phyloP scores from a whole-genome alignment of 2,797 vertebrate species.

The Anguilla anguilla region DNA sequence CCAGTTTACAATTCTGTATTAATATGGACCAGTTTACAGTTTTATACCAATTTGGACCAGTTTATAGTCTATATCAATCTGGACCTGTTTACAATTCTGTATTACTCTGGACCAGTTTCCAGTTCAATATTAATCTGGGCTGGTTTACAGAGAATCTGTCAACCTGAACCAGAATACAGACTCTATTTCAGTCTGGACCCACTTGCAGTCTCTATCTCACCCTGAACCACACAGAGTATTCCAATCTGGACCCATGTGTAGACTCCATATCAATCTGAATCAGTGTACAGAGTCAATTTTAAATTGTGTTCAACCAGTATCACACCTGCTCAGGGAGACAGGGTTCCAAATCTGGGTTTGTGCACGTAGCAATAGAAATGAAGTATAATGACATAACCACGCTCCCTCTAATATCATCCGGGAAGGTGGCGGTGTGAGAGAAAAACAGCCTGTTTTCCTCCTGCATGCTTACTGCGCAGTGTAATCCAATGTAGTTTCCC shows the following conservation, averaged over 20 bases:
- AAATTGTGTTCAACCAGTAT: neutral
- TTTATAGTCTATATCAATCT: neutral
- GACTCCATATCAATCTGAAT: neutral
- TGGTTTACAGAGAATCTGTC: neutral
- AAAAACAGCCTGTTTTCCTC: neutral
- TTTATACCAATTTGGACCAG: neutral
- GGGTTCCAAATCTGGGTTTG: neutral
- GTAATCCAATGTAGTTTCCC: neutral
- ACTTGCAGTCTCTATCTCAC: neutral
- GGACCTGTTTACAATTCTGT: neutral
- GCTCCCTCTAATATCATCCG: neutral
- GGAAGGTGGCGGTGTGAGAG: neutral
- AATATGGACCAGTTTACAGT: neutral
- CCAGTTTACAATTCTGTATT: neutral
- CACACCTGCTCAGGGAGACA: neutral
- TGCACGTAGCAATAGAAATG: neutral
- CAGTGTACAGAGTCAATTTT: neutral
- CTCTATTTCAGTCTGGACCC: neutral
- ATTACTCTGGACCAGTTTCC: neutral
- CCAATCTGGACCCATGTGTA: neutral
- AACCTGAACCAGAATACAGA: neutral
- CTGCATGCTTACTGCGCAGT: neutral
- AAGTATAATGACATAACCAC: neutral
- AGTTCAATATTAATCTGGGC: neutral
- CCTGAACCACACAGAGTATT: neutral